A percentile compares a stretch with the other conserved stretches of the same genome.
phyloP scores from a whole-genome alignment of 2,797 vertebrate species.

The Carcharodon carcharias region DNA sequence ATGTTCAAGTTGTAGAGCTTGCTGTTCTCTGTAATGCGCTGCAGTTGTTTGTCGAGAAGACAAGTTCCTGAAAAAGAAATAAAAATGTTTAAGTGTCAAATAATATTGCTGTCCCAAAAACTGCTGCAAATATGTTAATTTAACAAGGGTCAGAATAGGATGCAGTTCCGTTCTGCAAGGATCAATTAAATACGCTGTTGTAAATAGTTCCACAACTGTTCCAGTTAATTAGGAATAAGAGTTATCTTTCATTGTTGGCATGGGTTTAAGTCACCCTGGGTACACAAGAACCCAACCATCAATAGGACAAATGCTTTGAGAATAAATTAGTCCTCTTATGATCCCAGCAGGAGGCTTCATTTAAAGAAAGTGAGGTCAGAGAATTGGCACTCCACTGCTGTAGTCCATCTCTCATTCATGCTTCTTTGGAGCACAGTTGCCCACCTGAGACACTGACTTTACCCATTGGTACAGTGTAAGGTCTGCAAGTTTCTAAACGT shows the following conservation, averaged over 20 bases:
- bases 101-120: background rate
- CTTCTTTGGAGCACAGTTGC: background rate
- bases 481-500: background rate
- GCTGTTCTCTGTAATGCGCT: background rate
- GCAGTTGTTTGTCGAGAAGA: background rate
- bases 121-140: background rate
- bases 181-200: background rate
- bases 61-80: constrained; percentile 19
- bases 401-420: background rate
- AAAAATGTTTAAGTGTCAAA: background rate
- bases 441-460: background rate
- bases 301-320: background rate
- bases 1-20: background rate
- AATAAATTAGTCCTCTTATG: background rate
- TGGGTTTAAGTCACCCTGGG: background rate
- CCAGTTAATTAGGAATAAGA: background rate
- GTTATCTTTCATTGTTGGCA: background rate
- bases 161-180: background rate
- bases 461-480: background rate
- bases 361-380: background rate
- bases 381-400: background rate
- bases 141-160: background rate
- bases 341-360: background rate
- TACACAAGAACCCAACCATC: background rate
- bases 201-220: background rate